Evolutionary conservation across 1,140 invertebrate genomes (phyloP).

Genomic region (Lepidotrigona ventralis): DNA sequence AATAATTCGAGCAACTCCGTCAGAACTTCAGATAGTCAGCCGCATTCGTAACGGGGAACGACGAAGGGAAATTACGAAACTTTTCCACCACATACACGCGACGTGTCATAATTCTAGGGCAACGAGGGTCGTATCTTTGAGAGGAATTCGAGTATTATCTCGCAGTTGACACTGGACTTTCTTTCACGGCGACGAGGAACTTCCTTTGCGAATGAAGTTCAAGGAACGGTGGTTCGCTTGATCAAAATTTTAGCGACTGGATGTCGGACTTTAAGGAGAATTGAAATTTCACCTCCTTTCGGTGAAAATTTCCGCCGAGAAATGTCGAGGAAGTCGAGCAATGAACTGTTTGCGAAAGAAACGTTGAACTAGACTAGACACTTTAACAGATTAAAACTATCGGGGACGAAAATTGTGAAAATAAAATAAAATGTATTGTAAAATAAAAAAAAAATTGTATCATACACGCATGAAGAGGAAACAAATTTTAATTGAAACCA

Average conservation of each 20-base stretch:
- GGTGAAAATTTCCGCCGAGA: not conserved
- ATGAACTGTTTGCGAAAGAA: not conserved
- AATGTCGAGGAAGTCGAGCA: not conserved
- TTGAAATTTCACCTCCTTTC: not conserved
- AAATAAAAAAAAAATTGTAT: too few species aligned
- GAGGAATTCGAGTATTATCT: not conserved
- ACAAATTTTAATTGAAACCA: too few species aligned
- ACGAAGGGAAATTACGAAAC: slow-evolving; percentile 18
- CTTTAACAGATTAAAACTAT: too few species aligned
- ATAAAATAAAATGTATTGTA: too few species aligned
- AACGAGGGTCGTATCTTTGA: not conserved
- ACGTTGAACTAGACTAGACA: not conserved
- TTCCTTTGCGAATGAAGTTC: not conserved
- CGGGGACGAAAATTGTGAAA: too few species aligned
- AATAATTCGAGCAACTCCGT: not conserved
- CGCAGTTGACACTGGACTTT: not conserved
- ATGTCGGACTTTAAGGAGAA: not conserved
- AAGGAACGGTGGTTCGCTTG: not conserved
- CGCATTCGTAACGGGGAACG: slow-evolving; percentile 11
- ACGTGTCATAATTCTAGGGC: slow-evolving; percentile 7
- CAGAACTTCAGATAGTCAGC: not conserved
- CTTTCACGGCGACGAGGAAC: not conserved
- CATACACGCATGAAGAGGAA: too few species aligned
- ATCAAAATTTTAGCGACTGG: not conserved
- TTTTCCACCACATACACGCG: slow-evolving; percentile 1